phyloP scores from a whole-genome alignment of 2,113 vertebrate genomes.

The Sebastes schlegelii region DNA sequence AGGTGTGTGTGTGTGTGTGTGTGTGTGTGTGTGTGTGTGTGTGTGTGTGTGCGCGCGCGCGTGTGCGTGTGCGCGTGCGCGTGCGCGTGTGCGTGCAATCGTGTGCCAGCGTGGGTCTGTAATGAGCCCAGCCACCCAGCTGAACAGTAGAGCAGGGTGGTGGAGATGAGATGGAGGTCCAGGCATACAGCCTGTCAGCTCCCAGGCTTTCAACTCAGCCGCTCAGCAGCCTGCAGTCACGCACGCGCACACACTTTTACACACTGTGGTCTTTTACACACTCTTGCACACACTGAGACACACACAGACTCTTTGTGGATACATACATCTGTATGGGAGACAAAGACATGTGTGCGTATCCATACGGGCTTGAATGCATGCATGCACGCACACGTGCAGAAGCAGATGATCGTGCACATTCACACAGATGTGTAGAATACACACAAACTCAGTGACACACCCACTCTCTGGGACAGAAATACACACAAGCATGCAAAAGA shows the following conservation, averaged over 20 bases:
- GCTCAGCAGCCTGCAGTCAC: slow-evolving; percentile 63
- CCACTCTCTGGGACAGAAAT: background rate
- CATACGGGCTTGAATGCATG: slow-evolving; percentile 7
- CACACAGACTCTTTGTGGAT: slow-evolving; percentile 39
- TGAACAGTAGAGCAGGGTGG: slow-evolving; percentile 81
- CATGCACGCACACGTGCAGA: slow-evolving; percentile 15
- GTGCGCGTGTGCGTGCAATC: slow-evolving; percentile 4
- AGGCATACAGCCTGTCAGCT: slow-evolving; percentile 79
- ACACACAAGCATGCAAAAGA: slow-evolving; percentile 4
- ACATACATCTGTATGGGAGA: no score
- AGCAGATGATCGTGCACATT: background rate
- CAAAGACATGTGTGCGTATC: slow-evolving; percentile 34
- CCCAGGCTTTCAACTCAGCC: slow-evolving; percentile 80
- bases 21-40: no score
- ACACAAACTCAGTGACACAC: background rate
- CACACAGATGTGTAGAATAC: slow-evolving; percentile 1
- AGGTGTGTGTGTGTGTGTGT: slow-evolving; percentile 6
- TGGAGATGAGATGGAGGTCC: slow-evolving; percentile 82
- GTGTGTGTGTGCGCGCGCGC: no score
- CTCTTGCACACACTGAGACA: slow-evolving; percentile 54
- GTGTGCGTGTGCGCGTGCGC: no score
- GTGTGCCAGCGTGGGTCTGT: slow-evolving; percentile 76
- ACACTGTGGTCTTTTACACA: slow-evolving; percentile 45
- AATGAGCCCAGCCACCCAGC: slow-evolving; percentile 84
- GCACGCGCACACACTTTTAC: background rate